Evolutionary conservation across 2,113 vertebrate genomes (phyloP).

Genomic region (Dasyprocta punctata): DNA sequence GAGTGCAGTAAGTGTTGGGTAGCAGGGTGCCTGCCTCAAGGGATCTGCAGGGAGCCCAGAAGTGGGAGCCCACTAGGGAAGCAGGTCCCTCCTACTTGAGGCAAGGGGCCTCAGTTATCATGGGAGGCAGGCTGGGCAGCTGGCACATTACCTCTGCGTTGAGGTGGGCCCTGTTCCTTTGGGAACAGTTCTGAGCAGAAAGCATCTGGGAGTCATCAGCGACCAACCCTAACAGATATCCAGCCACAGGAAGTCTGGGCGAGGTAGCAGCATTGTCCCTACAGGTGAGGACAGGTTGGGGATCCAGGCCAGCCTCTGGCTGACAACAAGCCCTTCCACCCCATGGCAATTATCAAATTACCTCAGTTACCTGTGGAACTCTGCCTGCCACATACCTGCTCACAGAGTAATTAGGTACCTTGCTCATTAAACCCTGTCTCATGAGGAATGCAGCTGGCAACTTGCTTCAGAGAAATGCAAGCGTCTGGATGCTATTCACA

Average conservation of each 20-base stretch:
- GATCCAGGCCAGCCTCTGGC: background rate
- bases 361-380: slow-evolving; percentile 37
- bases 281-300: background rate
- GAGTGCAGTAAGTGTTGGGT: background rate
- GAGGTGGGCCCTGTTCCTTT: background rate
- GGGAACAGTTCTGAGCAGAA: background rate
- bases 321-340: background rate
- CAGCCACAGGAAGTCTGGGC: background rate
- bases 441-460: slow-evolving; percentile 25
- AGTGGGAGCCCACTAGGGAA: background rate
- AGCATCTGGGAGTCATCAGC: background rate
- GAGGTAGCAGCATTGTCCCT: background rate
- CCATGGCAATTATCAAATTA: background rate
- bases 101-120: background rate
- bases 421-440: slow-evolving; percentile 13
- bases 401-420: background rate
- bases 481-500: background rate
- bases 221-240: background rate
- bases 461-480: slow-evolving; percentile 45
- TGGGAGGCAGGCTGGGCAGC: background rate
- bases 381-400: background rate
- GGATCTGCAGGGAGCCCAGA: background rate
- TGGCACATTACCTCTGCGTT: background rate
- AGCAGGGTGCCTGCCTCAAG: background rate
- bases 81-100: background rate